Percentiles rank a stretch among this genome's conserved stretches.
These are phyloP conservation scores for Cheilosia grossa DNA, from an alignment of 2,888 invertebrate species.

Conservation along the genomic window DNA sequence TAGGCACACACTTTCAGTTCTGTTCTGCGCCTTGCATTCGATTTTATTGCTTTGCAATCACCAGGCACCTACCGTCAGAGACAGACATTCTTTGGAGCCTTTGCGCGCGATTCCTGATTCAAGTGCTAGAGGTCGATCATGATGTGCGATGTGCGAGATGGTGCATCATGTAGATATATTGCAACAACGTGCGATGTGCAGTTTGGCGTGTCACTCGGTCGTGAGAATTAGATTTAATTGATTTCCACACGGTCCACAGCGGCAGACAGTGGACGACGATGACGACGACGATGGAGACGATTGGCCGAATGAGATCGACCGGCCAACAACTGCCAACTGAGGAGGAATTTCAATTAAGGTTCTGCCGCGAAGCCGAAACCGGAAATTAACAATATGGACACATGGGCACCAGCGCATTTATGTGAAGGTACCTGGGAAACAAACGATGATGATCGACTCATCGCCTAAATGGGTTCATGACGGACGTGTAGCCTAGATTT, in stretches of 20 bases:
- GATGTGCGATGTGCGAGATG: constrained; percentile 62
- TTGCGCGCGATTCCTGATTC: constrained; percentile 57
- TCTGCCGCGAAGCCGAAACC: constrained; percentile 40
- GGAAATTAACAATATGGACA: constrained; percentile 68
- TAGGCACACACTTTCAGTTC: background rate
- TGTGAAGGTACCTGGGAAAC: constrained; percentile 3
- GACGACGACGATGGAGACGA: constrained; percentile 64
- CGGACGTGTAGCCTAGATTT: constrained; percentile 4
- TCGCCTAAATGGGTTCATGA: background rate
- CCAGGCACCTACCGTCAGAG: background rate
- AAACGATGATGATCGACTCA: constrained; percentile 30
- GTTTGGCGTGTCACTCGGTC: constrained; percentile 78
- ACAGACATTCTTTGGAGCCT: constrained; percentile 41
- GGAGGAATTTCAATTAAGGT: constrained; percentile 67
- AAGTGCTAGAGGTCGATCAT: constrained; percentile 74
- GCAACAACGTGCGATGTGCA: constrained; percentile 70
- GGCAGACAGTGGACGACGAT: constrained; percentile 49
- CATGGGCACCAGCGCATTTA: constrained; percentile 20
- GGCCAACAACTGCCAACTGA: constrained; percentile 61
- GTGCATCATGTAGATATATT: constrained; percentile 30
- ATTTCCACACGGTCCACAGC: constrained; percentile 80
- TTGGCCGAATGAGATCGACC: constrained; percentile 77
- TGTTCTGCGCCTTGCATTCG: constrained; percentile 32
- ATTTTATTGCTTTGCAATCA: constrained; percentile 72
- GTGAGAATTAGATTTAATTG: constrained; percentile 83